phyloP scores from a whole-genome alignment of 2,888 invertebrate species.

The Pseudoips prasinana region DNA sequence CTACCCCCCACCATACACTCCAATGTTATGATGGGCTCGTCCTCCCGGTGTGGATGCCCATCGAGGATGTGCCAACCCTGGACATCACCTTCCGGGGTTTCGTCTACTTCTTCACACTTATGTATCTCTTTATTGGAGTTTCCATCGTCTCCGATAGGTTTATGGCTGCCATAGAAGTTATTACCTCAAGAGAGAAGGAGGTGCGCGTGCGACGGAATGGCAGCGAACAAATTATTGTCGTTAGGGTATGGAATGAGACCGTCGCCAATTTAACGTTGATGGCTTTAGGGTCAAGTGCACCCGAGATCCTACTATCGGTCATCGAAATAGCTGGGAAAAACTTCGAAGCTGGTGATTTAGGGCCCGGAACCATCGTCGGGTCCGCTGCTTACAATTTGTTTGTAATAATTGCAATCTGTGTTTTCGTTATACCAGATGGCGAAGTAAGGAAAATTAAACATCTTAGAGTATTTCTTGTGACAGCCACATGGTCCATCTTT shows the following conservation, averaged over 20 bases:
- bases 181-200: constrained; percentile 98
- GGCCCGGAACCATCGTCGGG: constrained; percentile 99
- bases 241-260: constrained; percentile 99
- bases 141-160: constrained; percentile 99
- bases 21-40: constrained; percentile 92
- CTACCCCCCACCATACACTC: constrained; percentile 62
- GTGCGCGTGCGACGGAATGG: constrained; percentile 94
- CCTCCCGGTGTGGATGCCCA: constrained; percentile 94
- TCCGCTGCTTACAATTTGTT: constrained; percentile 99
- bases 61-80: constrained; percentile 86
- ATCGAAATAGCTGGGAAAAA: constrained; percentile 98
- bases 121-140: constrained; percentile 98
- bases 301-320: constrained; percentile 98
- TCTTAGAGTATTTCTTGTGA: constrained; percentile 97
- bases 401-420: constrained; percentile 98
- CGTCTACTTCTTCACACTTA: constrained; percentile 93
- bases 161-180: constrained; percentile 99
- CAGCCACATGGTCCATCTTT: constrained; percentile 98
- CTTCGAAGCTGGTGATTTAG: constrained; percentile 97
- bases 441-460: constrained; percentile 97
- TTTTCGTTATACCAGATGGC: constrained; percentile 93
- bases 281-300: constrained; percentile 99
- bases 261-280: constrained; percentile 99
- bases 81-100: constrained; percentile 93
- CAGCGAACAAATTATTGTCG: constrained; percentile 94